A percentile compares a stretch with the other conserved stretches of the same genome.
phyloP scores from a whole-genome alignment of 2,888 invertebrate genomes.

The Plutella xylostella region DNA sequence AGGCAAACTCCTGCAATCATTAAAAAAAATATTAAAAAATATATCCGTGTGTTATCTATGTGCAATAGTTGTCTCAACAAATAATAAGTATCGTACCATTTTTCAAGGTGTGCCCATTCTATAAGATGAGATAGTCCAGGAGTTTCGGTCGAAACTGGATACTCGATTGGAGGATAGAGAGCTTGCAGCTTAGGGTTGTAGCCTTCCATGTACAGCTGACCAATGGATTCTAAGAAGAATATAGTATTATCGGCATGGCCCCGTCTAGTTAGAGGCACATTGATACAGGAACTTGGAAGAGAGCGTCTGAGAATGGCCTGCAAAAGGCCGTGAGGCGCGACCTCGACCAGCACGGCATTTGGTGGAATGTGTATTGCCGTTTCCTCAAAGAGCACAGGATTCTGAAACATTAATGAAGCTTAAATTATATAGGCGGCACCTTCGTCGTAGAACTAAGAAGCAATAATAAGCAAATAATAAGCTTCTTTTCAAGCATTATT shows the following conservation, averaged over 20 bases:
- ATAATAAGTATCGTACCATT: slow-evolving; percentile 53
- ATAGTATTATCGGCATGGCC: slow-evolving; percentile 79
- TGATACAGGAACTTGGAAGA: background rate
- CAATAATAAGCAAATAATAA: too few relatives aligned
- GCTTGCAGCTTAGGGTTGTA: slow-evolving; percentile 74
- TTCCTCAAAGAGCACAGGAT: slow-evolving; percentile 83
- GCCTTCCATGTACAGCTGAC: slow-evolving; percentile 76
- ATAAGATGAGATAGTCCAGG: slow-evolving; percentile 83
- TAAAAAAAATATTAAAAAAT: background rate
- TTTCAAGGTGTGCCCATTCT: slow-evolving; percentile 82
- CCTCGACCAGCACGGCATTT: slow-evolving; percentile 85
- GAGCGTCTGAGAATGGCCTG: slow-evolving; percentile 79
- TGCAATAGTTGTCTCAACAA: background rate
- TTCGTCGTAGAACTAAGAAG: too few relatives aligned
- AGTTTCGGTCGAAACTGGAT: slow-evolving; percentile 86
- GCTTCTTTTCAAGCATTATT: too few relatives aligned
- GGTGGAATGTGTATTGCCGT: slow-evolving; percentile 79
- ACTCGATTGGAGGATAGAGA: slow-evolving; percentile 78
- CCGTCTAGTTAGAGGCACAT: slow-evolving; percentile 81
- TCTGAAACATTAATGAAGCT: slow-evolving; percentile 31
- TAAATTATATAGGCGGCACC: too few relatives aligned
- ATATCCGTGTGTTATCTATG: too few relatives aligned
- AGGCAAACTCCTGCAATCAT: slow-evolving; percentile 50
- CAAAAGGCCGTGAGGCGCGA: slow-evolving; percentile 90
- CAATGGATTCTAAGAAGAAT: slow-evolving; percentile 70